A percentile compares a stretch with the other conserved stretches of the same genome.
These are phyloP conservation scores for Crotalus horridus DNA, from an alignment of 2,113 vertebrate species.

Conservation along the genomic window DNA sequence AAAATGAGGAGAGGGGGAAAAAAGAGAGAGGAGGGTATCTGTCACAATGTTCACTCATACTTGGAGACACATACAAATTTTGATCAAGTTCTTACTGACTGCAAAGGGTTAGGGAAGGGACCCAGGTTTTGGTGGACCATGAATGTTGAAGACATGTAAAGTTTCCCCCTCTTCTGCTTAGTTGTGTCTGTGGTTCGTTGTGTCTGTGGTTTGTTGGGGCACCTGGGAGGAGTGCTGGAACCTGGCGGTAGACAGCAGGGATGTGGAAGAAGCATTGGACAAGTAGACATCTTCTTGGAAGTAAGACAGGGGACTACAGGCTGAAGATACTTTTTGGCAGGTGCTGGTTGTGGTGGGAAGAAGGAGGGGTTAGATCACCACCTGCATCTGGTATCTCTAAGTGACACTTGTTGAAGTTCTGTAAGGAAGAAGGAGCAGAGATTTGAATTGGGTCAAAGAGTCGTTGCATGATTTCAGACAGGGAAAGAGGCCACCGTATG, in stretches of 20 bases:
- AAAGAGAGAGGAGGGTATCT: background rate
- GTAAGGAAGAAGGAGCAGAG: constrained; percentile 48
- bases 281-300: constrained; percentile 73
- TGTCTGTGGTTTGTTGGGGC: constrained; percentile 53
- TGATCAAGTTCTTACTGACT: constrained; percentile 8
- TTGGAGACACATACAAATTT: background rate
- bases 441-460: background rate
- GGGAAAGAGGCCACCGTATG: background rate
- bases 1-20: background rate
- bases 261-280: constrained; percentile 60
- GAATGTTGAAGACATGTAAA: background rate
- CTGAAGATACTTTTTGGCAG: constrained; percentile 70
- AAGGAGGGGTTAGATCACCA: constrained; percentile 78
- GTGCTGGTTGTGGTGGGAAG: constrained; percentile 64
- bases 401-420: constrained; percentile 78
- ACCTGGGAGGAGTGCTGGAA: constrained; percentile 75
- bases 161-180: background rate
- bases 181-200: background rate
- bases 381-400: constrained; percentile 75
- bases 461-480: background rate
- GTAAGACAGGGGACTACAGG: constrained; percentile 70
- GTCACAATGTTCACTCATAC: background rate
- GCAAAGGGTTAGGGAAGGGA: background rate
- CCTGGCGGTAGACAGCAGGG: constrained; percentile 72
- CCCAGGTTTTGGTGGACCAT: constrained; percentile 40